These are phyloP conservation scores for Dicaeum eximium DNA, from an alignment of 2,113 vertebrate genomes.

Conservation along the genomic window DNA sequence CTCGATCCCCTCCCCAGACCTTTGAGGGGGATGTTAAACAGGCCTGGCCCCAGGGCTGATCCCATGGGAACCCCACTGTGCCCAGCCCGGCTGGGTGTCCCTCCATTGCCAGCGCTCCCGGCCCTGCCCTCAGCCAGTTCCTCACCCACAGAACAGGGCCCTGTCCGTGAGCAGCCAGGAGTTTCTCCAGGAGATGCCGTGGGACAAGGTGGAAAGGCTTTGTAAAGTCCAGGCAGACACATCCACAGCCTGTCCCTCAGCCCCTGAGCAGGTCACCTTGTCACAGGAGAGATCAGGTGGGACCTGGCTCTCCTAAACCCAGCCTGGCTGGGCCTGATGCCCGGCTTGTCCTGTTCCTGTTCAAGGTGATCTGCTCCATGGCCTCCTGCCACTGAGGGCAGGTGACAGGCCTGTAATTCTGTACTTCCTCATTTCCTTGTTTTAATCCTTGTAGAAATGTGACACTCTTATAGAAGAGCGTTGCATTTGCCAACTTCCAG, in stretches of 20 bases:
- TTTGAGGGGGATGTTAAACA: background rate
- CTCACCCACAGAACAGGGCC: too few relatives aligned
- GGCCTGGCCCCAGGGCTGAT: too few relatives aligned
- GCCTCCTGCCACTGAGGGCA: background rate
- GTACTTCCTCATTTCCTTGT: background rate
- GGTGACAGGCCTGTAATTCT: background rate
- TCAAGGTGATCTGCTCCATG: background rate
- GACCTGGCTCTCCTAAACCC: background rate
- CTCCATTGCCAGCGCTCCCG: too few relatives aligned
- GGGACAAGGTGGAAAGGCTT: background rate
- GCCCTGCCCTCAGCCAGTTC: background rate
- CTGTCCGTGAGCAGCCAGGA: background rate
- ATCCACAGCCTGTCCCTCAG: background rate
- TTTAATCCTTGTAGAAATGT: background rate
- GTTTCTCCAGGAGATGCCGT: background rate
- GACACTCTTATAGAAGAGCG: too few relatives aligned
- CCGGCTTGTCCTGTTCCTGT: background rate
- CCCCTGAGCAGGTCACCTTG: background rate
- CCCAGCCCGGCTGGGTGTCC: background rate
- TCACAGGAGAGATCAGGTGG: background rate
- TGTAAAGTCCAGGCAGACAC: background rate
- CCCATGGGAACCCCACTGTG: background rate
- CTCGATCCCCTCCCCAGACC: accelerated
- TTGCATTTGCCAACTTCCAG: background rate
- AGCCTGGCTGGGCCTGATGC: background rate